Conservation (phyloP, 1,140 invertebrate species). For the Steinernema khuongi region DNA sequence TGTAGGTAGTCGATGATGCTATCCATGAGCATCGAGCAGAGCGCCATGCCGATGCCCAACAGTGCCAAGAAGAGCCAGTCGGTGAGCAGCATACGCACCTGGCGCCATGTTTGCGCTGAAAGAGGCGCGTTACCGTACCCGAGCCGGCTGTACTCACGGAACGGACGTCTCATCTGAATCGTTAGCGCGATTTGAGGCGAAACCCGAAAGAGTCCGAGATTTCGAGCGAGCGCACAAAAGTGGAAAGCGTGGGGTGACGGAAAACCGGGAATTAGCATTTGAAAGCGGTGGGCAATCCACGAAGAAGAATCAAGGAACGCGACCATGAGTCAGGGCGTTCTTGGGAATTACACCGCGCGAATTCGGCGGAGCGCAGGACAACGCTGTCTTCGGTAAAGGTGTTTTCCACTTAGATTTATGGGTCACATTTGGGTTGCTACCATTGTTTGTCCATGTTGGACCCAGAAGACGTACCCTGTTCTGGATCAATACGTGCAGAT, state of each 20-base stretch:
- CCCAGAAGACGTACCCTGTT: too few species aligned
- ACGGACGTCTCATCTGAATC: too few species aligned
- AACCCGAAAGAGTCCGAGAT: neutral
- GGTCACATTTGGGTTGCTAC: too few species aligned
- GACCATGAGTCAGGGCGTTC: too few species aligned
- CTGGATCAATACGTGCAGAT: too few species aligned
- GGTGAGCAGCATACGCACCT: conserved; percentile 34
- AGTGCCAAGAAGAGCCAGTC: conserved; percentile 55
- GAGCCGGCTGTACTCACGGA: neutral
- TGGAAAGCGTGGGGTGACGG: neutral
- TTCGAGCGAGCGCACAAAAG: neutral
- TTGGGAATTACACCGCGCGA: too few species aligned
- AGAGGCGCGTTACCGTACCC: neutral
- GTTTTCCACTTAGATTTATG: too few species aligned
- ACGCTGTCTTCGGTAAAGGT: too few species aligned
- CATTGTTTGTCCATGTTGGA: too few species aligned
- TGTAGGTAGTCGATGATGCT: conserved; percentile 50
- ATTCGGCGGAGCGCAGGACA: too few species aligned
- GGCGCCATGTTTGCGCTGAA: conserved; percentile 32
- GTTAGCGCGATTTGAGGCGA: too few species aligned
- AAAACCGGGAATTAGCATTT: neutral
- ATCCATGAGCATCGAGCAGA: conserved; percentile 52
- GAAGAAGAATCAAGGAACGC: neutral
- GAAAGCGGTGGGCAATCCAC: neutral
- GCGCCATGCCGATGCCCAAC: conserved; percentile 51